phyloP scores from a whole-genome alignment of 2,888 invertebrate genomes.

The Drosophila eohydei region DNA sequence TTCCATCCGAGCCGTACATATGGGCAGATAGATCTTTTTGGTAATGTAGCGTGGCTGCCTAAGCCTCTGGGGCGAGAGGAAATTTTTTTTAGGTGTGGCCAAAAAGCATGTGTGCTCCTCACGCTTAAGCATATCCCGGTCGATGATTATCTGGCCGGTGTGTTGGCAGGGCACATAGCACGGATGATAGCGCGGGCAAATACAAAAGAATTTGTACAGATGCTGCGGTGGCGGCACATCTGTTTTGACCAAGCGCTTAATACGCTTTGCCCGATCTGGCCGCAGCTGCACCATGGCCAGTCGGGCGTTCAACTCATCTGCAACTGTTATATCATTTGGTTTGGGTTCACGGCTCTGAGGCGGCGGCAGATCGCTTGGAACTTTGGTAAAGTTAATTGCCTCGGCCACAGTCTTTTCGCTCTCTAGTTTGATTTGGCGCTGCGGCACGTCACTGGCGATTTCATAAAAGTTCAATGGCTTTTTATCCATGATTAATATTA shows the following conservation, averaged over 20 bases:
- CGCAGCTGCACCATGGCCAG: slow-evolving; percentile 73
- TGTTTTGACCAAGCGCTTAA: slow-evolving; percentile 68
- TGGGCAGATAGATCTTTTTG: slow-evolving; percentile 73
- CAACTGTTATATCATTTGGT: slow-evolving; percentile 62
- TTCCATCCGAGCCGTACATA: slow-evolving; percentile 82
- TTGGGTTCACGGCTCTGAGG: slow-evolving; percentile 15
- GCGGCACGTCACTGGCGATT: slow-evolving; percentile 52
- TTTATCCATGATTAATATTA: slow-evolving; percentile 41
- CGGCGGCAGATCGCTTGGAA: slow-evolving; percentile 30
- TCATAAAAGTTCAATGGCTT: slow-evolving; percentile 55
- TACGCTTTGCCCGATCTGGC: slow-evolving; percentile 66
- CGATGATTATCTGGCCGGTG: slow-evolving; percentile 80
- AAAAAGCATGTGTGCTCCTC: slow-evolving; percentile 81
- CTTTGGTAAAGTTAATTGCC: slow-evolving; percentile 41
- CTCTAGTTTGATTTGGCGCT: slow-evolving; percentile 40
- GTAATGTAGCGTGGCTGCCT: slow-evolving; percentile 58
- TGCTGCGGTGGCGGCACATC: slow-evolving; percentile 52
- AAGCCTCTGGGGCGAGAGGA: slow-evolving; percentile 45
- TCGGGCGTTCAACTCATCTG: slow-evolving; percentile 78
- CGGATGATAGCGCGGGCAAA: slow-evolving; percentile 74
- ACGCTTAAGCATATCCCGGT: slow-evolving; percentile 82
- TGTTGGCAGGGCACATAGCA: slow-evolving; percentile 80
- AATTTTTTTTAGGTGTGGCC: slow-evolving; percentile 81
- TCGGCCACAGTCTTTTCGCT: slow-evolving; percentile 46
- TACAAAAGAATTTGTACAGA: slow-evolving; percentile 72